Evolutionary conservation across 2,113 vertebrate species (phyloP).

Genomic region (Symphodus melops): DNA sequence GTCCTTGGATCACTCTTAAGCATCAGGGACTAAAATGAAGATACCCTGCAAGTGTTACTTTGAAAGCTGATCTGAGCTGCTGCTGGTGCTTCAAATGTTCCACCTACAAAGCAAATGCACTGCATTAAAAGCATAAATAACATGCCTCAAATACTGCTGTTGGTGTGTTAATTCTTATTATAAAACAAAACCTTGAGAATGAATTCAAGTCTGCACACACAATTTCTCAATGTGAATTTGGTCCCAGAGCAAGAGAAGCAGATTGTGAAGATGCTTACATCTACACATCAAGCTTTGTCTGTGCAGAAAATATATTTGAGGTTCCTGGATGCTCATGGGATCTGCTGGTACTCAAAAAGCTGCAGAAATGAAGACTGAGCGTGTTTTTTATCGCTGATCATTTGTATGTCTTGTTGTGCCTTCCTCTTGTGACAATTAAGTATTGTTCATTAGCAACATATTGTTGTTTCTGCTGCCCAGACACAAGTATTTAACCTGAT

Average conservation of each 20-base stretch:
- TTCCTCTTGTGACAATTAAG: conserved; percentile 7
- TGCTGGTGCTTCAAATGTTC: conserved; percentile 45
- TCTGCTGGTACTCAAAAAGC: neutral
- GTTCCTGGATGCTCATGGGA: conserved; percentile 25
- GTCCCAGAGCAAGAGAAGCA: conserved; percentile 9
- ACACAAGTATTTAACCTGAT: conserved; percentile 24
- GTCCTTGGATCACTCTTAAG: conserved; percentile 12
- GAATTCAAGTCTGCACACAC: neutral
- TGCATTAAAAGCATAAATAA: conserved; percentile 52
- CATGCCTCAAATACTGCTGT: conserved; percentile 42
- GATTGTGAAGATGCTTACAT: conserved; percentile 17
- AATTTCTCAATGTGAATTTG: neutral
- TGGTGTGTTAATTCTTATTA: conserved; percentile 25
- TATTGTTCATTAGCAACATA: conserved; percentile 29
- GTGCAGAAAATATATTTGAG: conserved; percentile 19
- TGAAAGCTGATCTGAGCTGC: conserved; percentile 28
- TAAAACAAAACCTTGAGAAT: conserved; percentile 18
- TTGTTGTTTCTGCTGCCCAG: conserved; percentile 35
- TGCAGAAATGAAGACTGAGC: neutral
- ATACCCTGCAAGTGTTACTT: neutral
- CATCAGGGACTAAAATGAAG: conserved; percentile 26
- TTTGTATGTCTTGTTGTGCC: conserved; percentile 24
- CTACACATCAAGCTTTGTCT: neutral
- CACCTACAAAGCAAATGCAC: conserved; percentile 27
- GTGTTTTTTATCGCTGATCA: conserved; percentile 38